These are phyloP conservation scores for Antechinus stuartii DNA, from an alignment of 2,113 vertebrate genomes.

Conservation along the genomic window DNA sequence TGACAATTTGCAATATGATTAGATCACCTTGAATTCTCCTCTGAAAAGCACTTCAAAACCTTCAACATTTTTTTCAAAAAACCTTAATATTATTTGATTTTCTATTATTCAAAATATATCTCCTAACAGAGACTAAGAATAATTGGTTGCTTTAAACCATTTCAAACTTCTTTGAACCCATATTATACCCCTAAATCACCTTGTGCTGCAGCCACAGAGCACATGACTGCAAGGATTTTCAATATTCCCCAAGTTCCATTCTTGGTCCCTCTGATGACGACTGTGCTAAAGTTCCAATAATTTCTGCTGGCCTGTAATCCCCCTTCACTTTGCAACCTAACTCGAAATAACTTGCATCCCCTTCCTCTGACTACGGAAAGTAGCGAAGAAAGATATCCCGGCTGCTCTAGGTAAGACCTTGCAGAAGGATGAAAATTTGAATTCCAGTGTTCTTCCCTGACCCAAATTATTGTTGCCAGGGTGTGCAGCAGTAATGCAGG, in stretches of 20 bases:
- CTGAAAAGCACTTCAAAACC: conserved; percentile 8
- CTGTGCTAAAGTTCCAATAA: not conserved
- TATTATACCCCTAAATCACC: conserved; percentile 5
- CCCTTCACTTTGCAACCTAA: conserved; percentile 36
- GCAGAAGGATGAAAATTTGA: conserved; percentile 52
- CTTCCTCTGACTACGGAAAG: conserved; percentile 44
- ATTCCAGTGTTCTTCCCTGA: conserved; percentile 60
- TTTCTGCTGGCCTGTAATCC: conserved; percentile 37
- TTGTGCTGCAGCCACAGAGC: conserved; percentile 43
- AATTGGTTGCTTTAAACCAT: not conserved
- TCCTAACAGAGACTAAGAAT: not conserved
- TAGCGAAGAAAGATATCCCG: not conserved
- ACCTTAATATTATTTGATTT: not conserved
- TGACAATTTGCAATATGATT: conserved; percentile 49
- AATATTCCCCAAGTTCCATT: conserved; percentile 14
- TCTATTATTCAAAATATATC: not conserved
- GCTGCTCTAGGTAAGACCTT: conserved; percentile 19
- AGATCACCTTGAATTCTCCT: conserved; percentile 70
- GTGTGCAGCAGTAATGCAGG: conserved; percentile 74
- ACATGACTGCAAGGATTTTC: conserved; percentile 45
- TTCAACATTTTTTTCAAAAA: not conserved
- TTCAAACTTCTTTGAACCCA: conserved; percentile 36
- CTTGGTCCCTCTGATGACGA: not conserved
- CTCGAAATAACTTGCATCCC: conserved; percentile 32
- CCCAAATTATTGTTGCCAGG: conserved; percentile 68